phyloP scores from a whole-genome alignment of 2,797 vertebrate species.

The Sebastes hubbsi region DNA sequence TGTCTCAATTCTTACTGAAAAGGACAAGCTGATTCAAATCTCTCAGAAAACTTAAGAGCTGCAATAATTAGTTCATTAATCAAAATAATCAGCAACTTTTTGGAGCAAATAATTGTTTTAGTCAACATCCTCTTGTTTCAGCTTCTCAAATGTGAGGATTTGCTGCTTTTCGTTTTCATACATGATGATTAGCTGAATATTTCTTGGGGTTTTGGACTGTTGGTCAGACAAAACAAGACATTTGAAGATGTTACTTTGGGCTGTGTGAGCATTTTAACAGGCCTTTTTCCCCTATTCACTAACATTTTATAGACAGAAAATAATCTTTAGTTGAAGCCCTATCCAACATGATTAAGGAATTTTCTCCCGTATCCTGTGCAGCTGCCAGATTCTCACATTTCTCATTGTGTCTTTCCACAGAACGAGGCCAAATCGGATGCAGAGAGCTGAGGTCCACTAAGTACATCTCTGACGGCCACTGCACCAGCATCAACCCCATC shows the following conservation, averaged over 20 bases:
- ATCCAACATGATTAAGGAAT: not conserved
- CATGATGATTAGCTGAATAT: not conserved
- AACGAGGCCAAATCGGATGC: conserved; percentile 91
- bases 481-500: conserved; percentile 95
- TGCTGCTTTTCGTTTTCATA: not conserved
- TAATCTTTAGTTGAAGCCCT: not conserved
- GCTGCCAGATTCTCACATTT: not conserved
- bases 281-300: not conserved
- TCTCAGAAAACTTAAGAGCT: not conserved
- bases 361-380: not conserved
- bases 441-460: conserved; percentile 96
- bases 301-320: not conserved
- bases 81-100: not conserved
- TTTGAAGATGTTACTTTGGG: not conserved
- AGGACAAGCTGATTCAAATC: not conserved
- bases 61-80: not conserved
- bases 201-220: not conserved
- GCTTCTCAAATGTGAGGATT: not conserved
- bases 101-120: not conserved
- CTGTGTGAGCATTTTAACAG: too few relatives aligned
- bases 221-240: not conserved
- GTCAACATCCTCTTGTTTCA: not conserved
- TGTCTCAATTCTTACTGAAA: not conserved
- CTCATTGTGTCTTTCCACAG: conserved; percentile 65
- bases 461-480: conserved; percentile 97